Evolutionary conservation across 1,140 invertebrate species (phyloP).

Genomic region (Trypoxylus dichotomus): DNA sequence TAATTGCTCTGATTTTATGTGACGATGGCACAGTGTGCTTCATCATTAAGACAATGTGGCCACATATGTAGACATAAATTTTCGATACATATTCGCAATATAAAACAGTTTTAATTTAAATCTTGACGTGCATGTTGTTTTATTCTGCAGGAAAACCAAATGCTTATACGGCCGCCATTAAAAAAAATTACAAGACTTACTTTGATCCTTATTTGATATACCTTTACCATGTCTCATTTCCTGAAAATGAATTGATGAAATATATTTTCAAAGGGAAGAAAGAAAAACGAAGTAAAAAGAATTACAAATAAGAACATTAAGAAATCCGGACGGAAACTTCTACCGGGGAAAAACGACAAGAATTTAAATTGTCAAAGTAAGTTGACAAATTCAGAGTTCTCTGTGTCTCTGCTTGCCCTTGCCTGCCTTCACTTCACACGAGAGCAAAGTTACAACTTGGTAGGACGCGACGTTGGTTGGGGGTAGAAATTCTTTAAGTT

Average conservation of each 20-base stretch:
- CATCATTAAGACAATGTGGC: no score
- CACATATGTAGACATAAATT: no score
- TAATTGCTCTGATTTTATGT: no score
- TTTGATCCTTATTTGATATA: no score
- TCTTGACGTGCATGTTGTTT: no score
- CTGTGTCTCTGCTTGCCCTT: not conserved
- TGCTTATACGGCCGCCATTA: no score
- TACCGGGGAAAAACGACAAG: not conserved
- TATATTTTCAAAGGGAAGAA: not conserved
- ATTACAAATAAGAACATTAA: not conserved
- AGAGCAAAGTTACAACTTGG: not conserved
- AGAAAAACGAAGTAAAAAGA: not conserved
- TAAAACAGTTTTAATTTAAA: no score
- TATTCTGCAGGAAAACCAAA: no score
- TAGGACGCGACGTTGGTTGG: not conserved
- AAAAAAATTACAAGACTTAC: no score
- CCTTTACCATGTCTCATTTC: no score
- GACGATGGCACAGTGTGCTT: no score
- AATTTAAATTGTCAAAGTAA: slow-evolving; percentile 23
- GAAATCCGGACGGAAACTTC: not conserved
- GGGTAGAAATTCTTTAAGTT: not conserved
- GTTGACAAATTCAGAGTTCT: slow-evolving; percentile 7
- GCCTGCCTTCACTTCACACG: not conserved
- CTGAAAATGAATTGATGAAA: not conserved
- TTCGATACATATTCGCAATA: no score